Evolutionary conservation across 2,888 invertebrate species (phyloP), one percentile per base, ranked within the genome.

Genomic region (Dermolepida albohirtum): DNA sequence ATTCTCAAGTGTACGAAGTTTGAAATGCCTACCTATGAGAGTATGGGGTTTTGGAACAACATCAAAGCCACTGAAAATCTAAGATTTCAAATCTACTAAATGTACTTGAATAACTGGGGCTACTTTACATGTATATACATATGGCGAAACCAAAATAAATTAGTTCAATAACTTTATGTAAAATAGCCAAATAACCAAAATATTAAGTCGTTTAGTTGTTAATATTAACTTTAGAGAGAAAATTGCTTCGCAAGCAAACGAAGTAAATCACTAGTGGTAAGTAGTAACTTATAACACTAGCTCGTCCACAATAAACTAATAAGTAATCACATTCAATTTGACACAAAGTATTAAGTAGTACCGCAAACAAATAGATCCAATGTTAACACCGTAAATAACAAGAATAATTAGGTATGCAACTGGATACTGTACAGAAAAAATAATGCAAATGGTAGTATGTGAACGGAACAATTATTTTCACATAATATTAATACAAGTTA

Each of bases 341-440:
- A 34, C 59, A 62, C 59, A 62, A 47, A 62, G 47, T 43, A 14
- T 29, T n/a, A 47, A 16, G 59, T 44, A 62, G 17, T 49, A 49
- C 11, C 4, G n/a, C 49, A 17, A 47, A 62, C 16, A 62, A 12
- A 34, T 11, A 29, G 29, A 34, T 10, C 11, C 11, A 8, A 27
- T 62, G 11, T 11, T 1, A 17, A 39, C 11, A 44, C 47, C 10
- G 44, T 62, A 62, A 57, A 44, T 27, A 12, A 22, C 27, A 57
- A 43, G 27, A 49, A 47, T 62, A 62, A 47, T 47, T 11, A 39
- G 27, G 8, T 12, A 47, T 34, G 12, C 47, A n/a, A 16, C 39
- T 8, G n/a, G 16, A 16, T 29, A 47, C 34, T 34, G 6, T 10
- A 34, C 1, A 49, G 39, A 5, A 22, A 47, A 34, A 34, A 49